Percentiles rank a stretch among this genome's conserved stretches.
These are phyloP conservation scores for Pelecanoides urinatrix DNA, from an alignment of 2,113 vertebrate species.

Conservation along the genomic window DNA sequence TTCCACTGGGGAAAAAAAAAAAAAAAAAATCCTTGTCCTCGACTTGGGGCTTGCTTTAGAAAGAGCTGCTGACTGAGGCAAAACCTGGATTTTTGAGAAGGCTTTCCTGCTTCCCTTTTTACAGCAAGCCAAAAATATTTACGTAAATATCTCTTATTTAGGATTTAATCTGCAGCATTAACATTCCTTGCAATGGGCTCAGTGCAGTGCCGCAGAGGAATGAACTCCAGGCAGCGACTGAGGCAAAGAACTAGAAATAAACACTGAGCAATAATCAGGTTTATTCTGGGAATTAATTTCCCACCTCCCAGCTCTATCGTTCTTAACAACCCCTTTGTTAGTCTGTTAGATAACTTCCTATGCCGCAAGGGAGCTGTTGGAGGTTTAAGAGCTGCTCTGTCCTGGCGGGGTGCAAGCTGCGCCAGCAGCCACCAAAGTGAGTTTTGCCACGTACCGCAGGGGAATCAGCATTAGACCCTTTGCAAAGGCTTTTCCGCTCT, in stretches of 20 bases:
- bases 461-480: not conserved
- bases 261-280: conserved; percentile 50
- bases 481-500: not conserved
- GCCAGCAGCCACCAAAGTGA: rapidly evolving
- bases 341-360: conserved; percentile 19
- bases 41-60: not conserved
- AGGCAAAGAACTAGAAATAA: conserved; percentile 10
- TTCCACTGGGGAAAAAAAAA: not conserved
- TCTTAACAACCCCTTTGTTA: conserved; percentile 69
- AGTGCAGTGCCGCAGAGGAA: not conserved
- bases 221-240: not conserved
- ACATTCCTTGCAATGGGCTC: conserved; percentile 60
- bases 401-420: rapidly evolving
- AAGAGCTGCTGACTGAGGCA: not conserved
- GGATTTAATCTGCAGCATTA: conserved; percentile 68
- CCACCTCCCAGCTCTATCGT: not conserved
- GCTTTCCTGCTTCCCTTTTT: not conserved
- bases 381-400: not conserved
- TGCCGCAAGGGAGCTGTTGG: not conserved
- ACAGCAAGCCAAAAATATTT: conserved; percentile 3
- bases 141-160: conserved; percentile 47
- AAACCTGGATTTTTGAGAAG: not conserved
- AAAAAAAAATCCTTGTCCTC: not conserved
- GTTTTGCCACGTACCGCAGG: not conserved
- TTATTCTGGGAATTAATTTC: conserved; percentile 64